phyloP scores from a whole-genome alignment of 1,140 invertebrate species.

The Cotesia vestalis region DNA sequence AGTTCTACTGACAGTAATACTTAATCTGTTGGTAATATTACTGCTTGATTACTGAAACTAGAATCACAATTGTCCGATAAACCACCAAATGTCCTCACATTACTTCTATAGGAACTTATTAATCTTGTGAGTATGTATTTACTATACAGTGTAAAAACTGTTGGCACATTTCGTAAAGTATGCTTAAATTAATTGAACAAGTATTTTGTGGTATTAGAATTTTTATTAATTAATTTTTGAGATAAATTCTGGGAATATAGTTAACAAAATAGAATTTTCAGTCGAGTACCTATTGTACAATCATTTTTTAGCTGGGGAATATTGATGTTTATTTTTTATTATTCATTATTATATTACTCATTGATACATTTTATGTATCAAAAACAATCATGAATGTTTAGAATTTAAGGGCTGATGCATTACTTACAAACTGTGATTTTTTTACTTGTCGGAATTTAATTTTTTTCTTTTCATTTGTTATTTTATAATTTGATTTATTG shows the following conservation, averaged over 20 bases:
- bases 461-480: constrained; percentile 15
- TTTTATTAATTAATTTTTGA: no score
- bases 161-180: not conserved
- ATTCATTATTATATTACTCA: not conserved
- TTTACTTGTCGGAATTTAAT: constrained; percentile 33
- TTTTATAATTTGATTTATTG: not conserved
- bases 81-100: constrained; percentile 11
- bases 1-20: constrained; percentile 53
- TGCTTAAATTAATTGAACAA: not conserved
- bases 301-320: not conserved
- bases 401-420: constrained; percentile 36
- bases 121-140: constrained; percentile 7
- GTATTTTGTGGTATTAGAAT: no score
- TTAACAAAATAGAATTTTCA: no score
- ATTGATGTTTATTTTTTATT: not conserved
- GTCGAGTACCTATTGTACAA: no score
- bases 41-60: constrained; percentile 13
- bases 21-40: constrained; percentile 40
- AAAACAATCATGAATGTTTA: constrained; percentile 32
- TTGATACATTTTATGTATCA: constrained; percentile 16
- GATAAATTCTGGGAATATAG: no score
- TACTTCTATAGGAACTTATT: not conserved
- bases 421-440: constrained; percentile 39
- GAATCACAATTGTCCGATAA: constrained; percentile 19
- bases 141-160: constrained; percentile 1